A percentile compares a stretch with the other conserved stretches of the same genome.
Evolutionary conservation across 2,797 vertebrate species (phyloP).

Genomic region (Tokudaia tokunoshimensis): DNA sequence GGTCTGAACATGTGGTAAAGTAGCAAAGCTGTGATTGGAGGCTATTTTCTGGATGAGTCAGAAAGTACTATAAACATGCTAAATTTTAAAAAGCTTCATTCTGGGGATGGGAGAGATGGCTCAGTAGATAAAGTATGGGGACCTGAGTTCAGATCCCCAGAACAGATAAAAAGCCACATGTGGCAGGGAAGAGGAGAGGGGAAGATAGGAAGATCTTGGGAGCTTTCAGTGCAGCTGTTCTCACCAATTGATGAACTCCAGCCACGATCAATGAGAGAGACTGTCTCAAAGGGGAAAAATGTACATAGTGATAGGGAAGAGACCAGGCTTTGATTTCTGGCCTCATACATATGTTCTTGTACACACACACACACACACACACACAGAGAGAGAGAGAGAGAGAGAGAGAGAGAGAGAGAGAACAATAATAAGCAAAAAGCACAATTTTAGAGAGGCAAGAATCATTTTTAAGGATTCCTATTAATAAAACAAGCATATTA

Average conservation of each 20-base stretch:
- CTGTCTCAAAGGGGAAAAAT: neutral
- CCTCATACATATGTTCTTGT: neutral
- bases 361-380: neutral
- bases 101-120: neutral
- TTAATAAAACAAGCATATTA: constrained; percentile 14
- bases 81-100: constrained; percentile 2
- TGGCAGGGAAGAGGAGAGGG: neutral
- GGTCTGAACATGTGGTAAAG: neutral
- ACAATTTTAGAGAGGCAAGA: neutral
- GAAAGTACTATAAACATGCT: constrained; percentile 11
- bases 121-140: neutral
- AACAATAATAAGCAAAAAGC: neutral
- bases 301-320: neutral
- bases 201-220: neutral
- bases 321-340: neutral
- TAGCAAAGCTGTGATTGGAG: neutral
- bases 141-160: neutral
- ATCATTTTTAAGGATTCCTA: neutral
- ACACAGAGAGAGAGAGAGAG: too few relatives aligned
- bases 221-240: neutral
- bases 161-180: neutral
- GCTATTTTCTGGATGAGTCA: neutral
- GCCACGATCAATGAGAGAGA: neutral
- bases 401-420: neutral
- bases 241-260: neutral